Evolutionary conservation across 2,888 invertebrate genomes (phyloP), one percentile per base, ranked within the genome.

Genomic region (Gandaritis pyraliata): DNA sequence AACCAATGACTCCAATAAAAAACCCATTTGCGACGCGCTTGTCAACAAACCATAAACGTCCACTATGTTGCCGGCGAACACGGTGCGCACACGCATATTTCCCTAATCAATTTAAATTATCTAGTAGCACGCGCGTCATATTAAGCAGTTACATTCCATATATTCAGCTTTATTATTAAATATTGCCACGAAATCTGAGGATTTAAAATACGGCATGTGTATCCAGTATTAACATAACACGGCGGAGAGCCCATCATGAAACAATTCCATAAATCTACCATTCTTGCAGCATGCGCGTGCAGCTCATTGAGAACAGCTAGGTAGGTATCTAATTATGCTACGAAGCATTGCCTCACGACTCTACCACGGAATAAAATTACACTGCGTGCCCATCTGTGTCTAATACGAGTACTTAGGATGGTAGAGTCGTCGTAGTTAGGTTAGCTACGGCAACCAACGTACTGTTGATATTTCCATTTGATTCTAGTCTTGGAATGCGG

Each of bases 191-290:
- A 36, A 38, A 38, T 53, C 38, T 18, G 47, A 47, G 30, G 30
- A 48, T 43, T 43, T 48, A 48, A 30, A 47, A 55, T 51, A 63
- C 36, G 54, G 50, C 50, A 39, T 54, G 54, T 63, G 53, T 63
- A 55, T 55, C 58, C 50, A 46, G 55, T 63, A 61, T 65, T 65
- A 59, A 30, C 54, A 63, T 61, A 63, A 59, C 63, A 64, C 50
- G 57, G 54, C 48, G 41, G 39, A 41, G 29, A 43, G 59, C 48
- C 48, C 43, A 58, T 62, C 58, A 55, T 60, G 65, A 56, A 60
- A 62, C 64, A 64, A 58, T 67, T 65, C 47, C 16, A 67, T 69
- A 69, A 69, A 67, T 69, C 62, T 67, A 54, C 38, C 47, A 48
- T 45, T 55, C 48, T 47, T 41, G 49, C 57, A 18, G 49, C 56